phyloP scores from a whole-genome alignment of 64 coral and sea anemone species.

The Montipora capricornis region DNA sequence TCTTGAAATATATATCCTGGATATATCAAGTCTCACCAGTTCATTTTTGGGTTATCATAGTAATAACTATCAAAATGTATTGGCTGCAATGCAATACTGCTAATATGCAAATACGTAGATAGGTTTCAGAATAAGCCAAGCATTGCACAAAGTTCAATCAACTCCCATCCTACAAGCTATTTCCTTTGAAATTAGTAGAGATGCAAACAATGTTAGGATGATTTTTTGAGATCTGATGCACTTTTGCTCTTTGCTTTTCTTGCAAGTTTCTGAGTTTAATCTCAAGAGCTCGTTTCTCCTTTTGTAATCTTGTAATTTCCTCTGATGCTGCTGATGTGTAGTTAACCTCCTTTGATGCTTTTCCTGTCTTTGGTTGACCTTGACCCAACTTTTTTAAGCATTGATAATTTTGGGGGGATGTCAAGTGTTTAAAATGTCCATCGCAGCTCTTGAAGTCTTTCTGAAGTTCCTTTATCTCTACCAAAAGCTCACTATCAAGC shows the following conservation, averaged over 20 bases:
- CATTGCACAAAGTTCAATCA: neutral
- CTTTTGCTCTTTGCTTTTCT: conserved; percentile 42
- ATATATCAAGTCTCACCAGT: too few species aligned
- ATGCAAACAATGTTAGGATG: conserved; percentile 79
- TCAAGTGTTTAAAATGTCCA: neutral
- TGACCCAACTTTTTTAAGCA: conserved; percentile 20
- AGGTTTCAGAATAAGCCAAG: too few species aligned
- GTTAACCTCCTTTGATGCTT: neutral
- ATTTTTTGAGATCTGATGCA: conserved; percentile 56
- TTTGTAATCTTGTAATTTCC: conserved; percentile 46
- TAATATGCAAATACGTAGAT: too few species aligned
- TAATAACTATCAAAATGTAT: too few species aligned
- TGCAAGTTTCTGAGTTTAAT: conserved; percentile 56
- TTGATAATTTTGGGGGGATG: neutral
- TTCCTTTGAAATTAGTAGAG: conserved; percentile 21
- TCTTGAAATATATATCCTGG: too few species aligned
- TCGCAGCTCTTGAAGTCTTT: neutral
- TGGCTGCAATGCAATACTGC: too few species aligned
- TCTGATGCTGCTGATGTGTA: conserved; percentile 13
- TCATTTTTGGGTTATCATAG: too few species aligned
- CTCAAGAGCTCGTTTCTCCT: conserved; percentile 18
- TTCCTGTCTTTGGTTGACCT: neutral
- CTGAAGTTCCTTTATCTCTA: conserved; percentile 39
- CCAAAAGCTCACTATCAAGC: conserved; percentile 39
- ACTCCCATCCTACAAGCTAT: neutral